Conservation (phyloP, 2,797 vertebrate species). For the Mus minutoides region DNA sequence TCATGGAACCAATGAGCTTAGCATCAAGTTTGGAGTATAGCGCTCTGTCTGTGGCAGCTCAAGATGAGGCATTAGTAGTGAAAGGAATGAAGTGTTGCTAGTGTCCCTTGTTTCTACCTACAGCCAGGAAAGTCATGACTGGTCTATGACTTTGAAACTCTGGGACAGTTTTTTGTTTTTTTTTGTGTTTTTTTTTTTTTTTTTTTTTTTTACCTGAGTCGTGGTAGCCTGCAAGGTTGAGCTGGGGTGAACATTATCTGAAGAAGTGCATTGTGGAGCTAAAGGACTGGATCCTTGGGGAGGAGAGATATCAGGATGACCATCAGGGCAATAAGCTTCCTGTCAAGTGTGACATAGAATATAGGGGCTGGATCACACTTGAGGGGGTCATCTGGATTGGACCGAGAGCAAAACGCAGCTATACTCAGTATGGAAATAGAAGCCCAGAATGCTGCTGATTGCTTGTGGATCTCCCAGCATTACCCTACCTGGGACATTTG, state of each 20-base stretch:
- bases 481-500: too few relatives aligned
- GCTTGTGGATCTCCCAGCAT: neutral
- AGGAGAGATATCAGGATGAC: neutral
- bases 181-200: too few relatives aligned
- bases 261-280: neutral
- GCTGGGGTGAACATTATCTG: neutral
- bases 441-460: neutral
- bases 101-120: neutral
- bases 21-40: neutral
- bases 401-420: neutral
- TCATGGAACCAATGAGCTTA: neutral
- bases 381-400: neutral
- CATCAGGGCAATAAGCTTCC: neutral
- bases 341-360: neutral
- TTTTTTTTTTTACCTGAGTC: neutral
- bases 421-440: neutral
- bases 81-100: slow-evolving; percentile 1
- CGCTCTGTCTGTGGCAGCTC: neutral
- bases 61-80: neutral
- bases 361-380: neutral
- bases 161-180: neutral
- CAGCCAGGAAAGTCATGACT: neutral
- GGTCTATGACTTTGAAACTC: neutral
- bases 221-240: neutral
- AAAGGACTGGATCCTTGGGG: neutral